phyloP scores from a whole-genome alignment of 2,888 invertebrate genomes.

The Lymantria monacha region DNA sequence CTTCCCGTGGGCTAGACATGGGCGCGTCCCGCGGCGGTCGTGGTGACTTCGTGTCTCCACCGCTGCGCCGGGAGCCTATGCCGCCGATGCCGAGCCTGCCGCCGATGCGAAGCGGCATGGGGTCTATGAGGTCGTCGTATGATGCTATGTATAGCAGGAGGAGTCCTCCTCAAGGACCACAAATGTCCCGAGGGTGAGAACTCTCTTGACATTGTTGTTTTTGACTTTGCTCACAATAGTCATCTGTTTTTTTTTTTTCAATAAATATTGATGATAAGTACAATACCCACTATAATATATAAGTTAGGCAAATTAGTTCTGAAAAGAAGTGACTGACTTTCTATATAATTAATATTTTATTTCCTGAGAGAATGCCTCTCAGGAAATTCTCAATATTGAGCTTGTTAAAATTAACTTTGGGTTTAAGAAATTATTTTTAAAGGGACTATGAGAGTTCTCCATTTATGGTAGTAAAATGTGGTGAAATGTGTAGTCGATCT shows the following conservation, averaged over 20 bases:
- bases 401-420: too few species aligned
- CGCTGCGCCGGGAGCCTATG: slow-evolving; percentile 89
- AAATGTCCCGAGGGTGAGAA: slow-evolving; percentile 79
- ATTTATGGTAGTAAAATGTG: too few species aligned
- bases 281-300: too few species aligned
- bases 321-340: too few species aligned
- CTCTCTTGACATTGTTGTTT: slow-evolving; percentile 21
- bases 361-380: too few species aligned
- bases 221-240: slow-evolving; percentile 13
- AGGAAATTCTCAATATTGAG: too few species aligned
- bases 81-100: slow-evolving; percentile 90
- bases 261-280: not conserved
- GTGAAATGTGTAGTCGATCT: too few species aligned
- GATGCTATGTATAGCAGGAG: slow-evolving; percentile 93
- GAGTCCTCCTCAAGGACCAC: slow-evolving; percentile 86
- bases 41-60: slow-evolving; percentile 87
- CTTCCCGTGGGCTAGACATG: slow-evolving; percentile 78
- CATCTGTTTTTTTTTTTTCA: not conserved
- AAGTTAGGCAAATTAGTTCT: too few species aligned
- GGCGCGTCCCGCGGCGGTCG: slow-evolving; percentile 79
- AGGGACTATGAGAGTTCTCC: too few species aligned
- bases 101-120: slow-evolving; percentile 82
- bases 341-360: too few species aligned
- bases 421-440: too few species aligned
- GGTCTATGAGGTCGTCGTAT: slow-evolving; percentile 87